Evolutionary conservation across 2,888 invertebrate genomes (phyloP), one percentile per base, ranked within the genome.

Genomic region (Hirtodrosophila duncani): DNA sequence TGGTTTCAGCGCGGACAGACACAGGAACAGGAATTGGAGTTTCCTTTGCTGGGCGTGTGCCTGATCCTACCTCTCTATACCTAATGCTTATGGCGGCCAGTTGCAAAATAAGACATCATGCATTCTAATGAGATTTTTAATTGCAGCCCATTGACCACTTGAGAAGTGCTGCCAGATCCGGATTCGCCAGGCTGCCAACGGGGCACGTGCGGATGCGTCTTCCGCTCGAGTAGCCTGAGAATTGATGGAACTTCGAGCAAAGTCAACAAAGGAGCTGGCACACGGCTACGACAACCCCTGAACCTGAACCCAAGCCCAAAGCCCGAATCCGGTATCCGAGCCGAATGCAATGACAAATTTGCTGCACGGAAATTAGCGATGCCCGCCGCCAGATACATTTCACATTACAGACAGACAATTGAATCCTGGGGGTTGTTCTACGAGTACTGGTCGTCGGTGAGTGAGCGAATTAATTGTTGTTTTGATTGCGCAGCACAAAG

Each of bases 381-480:
- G 81, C 63, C 64, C 68, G 60, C 52, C 68, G 57, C 43, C 59
- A 70, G 82, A 83, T 74, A 80, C 74, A 82, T 82, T 81, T 79
- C 68, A 68, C 67, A 75, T 82, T 83, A 70, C 80, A 52, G 67
- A 63, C 70, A 69, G 71, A 64, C 83, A 80, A 83, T 83, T 83
- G 80, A 72, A 67, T 68, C 27, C 67, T 60, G 66, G 66, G 82
- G 78, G 79, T 81, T 68, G 74, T 63, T 66, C 37, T 42, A 31
- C 30, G 36, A 11, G 3, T 23, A 29, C 17, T 31, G 23, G 21
- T 31, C 23, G 3, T 30, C 27, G 10, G 41, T 51, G 29, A 60
- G 72, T 66, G 61, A 72, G 72, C 62, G 78, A 75, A 82, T 80
- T 82, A 83, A 82, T 83, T 82, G 68, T 65, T 83, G 74, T 81